Percentiles rank a stretch among this genome's conserved stretches.
These are phyloP conservation scores for Lutjanus argentimaculatus DNA, from an alignment of 2,797 vertebrate genomes.

Conservation along the genomic window DNA sequence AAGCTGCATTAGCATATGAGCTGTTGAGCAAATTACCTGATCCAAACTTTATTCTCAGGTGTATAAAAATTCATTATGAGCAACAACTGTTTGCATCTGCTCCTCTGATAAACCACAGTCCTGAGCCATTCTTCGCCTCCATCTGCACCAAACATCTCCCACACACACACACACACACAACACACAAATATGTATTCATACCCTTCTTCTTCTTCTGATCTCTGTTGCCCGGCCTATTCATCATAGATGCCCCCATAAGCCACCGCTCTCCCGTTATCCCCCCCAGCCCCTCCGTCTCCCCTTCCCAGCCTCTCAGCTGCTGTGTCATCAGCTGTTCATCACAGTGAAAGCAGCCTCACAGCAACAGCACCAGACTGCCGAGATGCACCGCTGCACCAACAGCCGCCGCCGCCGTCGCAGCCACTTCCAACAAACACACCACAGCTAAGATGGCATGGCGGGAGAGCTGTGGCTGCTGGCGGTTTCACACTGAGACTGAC, in stretches of 20 bases:
- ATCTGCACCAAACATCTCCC: conserved; percentile 19
- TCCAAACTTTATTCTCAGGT: neutral
- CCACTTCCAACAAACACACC: neutral
- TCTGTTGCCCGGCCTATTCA: conserved; percentile 24
- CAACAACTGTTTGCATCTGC: conserved; percentile 21
- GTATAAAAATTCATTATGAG: conserved; percentile 13
- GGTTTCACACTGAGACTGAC: conserved; percentile 18
- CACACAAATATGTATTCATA: conserved; percentile 35
- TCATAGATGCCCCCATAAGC: conserved; percentile 24
- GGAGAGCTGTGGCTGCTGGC: conserved; percentile 11
- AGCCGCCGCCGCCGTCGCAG: neutral
- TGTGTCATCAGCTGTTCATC: conserved; percentile 55
- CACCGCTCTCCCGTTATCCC: neutral
- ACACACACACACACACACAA: neutral
- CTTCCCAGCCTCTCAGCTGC: conserved; percentile 18
- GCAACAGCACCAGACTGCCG: conserved; percentile 23
- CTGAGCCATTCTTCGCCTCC: conserved; percentile 18
- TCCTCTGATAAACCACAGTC: conserved; percentile 9
- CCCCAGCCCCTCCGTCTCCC: too few relatives aligned
- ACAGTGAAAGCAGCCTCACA: conserved; percentile 34
- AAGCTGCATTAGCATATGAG: conserved; percentile 1
- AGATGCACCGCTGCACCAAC: conserved; percentile 5
- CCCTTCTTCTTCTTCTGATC: conserved; percentile 17
- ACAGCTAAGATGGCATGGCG: neutral
- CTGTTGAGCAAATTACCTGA: neutral